These are phyloP conservation scores for Dryadula phaetusa DNA, from an alignment of 2,888 invertebrate species.

Conservation along the genomic window DNA sequence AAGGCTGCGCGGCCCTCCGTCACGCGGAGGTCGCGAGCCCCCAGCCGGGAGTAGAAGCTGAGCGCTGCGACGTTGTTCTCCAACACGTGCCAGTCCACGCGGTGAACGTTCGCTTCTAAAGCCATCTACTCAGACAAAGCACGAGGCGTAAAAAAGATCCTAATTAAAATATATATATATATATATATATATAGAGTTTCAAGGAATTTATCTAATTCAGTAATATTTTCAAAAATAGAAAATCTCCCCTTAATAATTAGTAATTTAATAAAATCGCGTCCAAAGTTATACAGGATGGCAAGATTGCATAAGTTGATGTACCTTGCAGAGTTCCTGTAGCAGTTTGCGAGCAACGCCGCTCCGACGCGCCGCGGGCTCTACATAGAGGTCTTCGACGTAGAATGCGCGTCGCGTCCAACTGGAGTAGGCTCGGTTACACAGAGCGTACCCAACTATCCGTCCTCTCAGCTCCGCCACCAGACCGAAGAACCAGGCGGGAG, in stretches of 20 bases:
- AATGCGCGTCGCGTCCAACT: slow-evolving; percentile 93
- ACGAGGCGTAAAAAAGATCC: not conserved
- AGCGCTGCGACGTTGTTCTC: slow-evolving; percentile 89
- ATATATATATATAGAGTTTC: too few species aligned
- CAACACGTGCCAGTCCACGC: slow-evolving; percentile 92
- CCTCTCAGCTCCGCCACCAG: slow-evolving; percentile 81
- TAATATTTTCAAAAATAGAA: too few species aligned
- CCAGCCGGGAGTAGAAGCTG: slow-evolving; percentile 89
- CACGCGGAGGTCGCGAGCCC: slow-evolving; percentile 80
- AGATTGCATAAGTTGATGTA: slow-evolving; percentile 18
- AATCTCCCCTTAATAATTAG: too few species aligned
- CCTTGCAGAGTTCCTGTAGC: slow-evolving; percentile 73
- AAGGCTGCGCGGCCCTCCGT: slow-evolving; percentile 68
- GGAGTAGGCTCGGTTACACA: slow-evolving; percentile 93
- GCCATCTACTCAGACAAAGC: slow-evolving; percentile 64
- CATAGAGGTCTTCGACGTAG: slow-evolving; percentile 94
- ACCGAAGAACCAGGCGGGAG: slow-evolving; percentile 85
- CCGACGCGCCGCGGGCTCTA: slow-evolving; percentile 80
- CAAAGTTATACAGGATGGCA: too few species aligned
- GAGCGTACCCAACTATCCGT: slow-evolving; percentile 87
- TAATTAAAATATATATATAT: not conserved
- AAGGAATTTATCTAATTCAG: too few species aligned
- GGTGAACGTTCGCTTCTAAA: slow-evolving; percentile 76
- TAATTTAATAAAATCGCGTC: too few species aligned
- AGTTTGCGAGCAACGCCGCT: slow-evolving; percentile 83